Evolutionary conservation across 2,888 invertebrate genomes (phyloP).

Genomic region (Anorthoa munda): DNA sequence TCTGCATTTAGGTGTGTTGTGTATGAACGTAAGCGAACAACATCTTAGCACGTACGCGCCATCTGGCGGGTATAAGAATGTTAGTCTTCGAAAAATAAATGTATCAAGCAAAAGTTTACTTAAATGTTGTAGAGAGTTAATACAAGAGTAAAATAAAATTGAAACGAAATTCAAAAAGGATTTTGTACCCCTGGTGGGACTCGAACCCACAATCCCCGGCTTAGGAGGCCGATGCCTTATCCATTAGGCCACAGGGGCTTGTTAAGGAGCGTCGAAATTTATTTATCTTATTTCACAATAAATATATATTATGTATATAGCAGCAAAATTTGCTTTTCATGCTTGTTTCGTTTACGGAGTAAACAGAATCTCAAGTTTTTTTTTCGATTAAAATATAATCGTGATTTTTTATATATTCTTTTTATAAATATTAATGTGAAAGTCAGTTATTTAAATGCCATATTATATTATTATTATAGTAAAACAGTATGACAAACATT

Average conservation of each 20-base stretch:
- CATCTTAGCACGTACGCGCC: conserved; percentile 13
- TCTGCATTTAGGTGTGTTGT: conserved; percentile 27
- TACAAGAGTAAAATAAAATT: background rate
- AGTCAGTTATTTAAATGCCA: background rate
- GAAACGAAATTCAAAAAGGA: background rate
- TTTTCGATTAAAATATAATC: background rate
- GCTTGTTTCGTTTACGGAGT: background rate
- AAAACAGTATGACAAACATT: background rate
- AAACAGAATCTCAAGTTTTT: background rate
- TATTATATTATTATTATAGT: background rate
- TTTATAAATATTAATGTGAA: background rate
- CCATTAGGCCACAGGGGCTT: conserved; percentile 94
- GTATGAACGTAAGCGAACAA: conserved; percentile 12
- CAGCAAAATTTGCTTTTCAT: background rate
- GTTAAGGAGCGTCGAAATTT: accelerated
- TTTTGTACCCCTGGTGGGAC: conserved; percentile 93
- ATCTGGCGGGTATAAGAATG: conserved; percentile 15
- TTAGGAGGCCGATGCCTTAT: conserved; percentile 95
- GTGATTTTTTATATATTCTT: background rate
- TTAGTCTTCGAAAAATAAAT: background rate
- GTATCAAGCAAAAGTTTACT: background rate
- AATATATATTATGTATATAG: no score
- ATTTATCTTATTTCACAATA: conserved; percentile 7
- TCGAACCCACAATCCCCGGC: conserved; percentile 95
- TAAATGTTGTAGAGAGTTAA: conserved; percentile 4